Evolutionary conservation across 2,113 vertebrate genomes (phyloP), one percentile per base, ranked within the genome.

Genomic region (Setophaga kirtlandii): DNA sequence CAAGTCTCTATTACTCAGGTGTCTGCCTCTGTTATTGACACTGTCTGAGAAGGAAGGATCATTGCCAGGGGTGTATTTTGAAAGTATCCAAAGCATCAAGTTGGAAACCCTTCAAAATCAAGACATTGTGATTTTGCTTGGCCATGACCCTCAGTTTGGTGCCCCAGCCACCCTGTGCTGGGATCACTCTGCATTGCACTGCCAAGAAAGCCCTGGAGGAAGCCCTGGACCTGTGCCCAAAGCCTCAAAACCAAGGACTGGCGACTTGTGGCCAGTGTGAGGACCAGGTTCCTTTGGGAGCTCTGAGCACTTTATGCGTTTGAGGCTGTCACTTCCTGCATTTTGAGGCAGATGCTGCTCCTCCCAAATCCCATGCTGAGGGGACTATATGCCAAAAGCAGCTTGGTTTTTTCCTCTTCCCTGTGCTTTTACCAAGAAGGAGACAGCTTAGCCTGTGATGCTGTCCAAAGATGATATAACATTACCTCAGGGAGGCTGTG

Each of bases 401-500:
- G 63, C 27, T 86, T 65, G 76, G 44, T 49, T 92, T 97, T 94
- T 95, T 77, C 89, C 50, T 77, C 35, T 85, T 92, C 46, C n/a
- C 65, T 47, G 33, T 71, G 44, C 50, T 89, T 88, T 91, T 82
- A 47, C 69, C 1, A 4, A 76, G 58, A 93, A 93, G 58, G 69
- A 62, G 77, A 93, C 47, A 90, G 85, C 17, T 77, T 85, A 86
- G 83, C 50, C 64, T 47, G 5, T 35, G 74, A 75, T 83, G 71
- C 50, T 93, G 77, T 95, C 89, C 91, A 94, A 77, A 90, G 78
- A 96, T 91, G 96, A 94, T 93, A 63, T 93, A 96, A 92, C 21
- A 1, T 79, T 83, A 78, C 90, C 79, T 55, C 0, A 0, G 95
- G 88, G 87, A 95, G 37, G 58, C 49, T 50, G 8, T 96, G 70